phyloP scores from a whole-genome alignment of 2,888 invertebrate species.

The Leptinotarsa tumamoca region DNA sequence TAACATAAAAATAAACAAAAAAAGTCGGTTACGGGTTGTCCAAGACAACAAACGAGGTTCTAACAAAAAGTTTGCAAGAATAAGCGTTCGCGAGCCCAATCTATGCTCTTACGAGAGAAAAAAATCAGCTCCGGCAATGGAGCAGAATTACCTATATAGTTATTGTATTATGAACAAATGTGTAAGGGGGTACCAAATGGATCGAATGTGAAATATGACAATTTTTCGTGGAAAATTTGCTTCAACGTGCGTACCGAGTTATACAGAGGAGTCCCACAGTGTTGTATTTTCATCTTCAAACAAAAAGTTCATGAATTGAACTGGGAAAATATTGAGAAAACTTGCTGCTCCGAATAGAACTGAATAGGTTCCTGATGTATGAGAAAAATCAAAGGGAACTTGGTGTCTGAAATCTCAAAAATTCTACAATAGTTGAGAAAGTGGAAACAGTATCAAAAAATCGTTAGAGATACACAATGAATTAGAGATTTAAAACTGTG shows the following conservation, averaged over 20 bases:
- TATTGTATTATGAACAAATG: slow-evolving; percentile 55
- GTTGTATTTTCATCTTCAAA: no score
- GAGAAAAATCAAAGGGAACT: no score
- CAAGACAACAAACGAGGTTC: slow-evolving; percentile 30
- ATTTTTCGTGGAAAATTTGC: slow-evolving; percentile 21
- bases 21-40: slow-evolving; percentile 43
- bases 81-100: slow-evolving; percentile 52
- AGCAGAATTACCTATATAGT: slow-evolving; percentile 50
- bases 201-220: slow-evolving; percentile 25
- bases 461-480: no score
- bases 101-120: slow-evolving; percentile 52
- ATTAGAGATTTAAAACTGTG: no score
- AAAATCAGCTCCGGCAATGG: slow-evolving; percentile 51
- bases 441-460: no score
- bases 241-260: slow-evolving; percentile 7
- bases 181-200: slow-evolving; percentile 40
- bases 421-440: no score
- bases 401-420: no score
- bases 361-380: no score
- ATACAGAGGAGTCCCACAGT: background rate
- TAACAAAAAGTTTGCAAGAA: slow-evolving; percentile 28
- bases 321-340: no score
- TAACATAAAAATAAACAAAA: slow-evolving; percentile 32
- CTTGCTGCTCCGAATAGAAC: no score
- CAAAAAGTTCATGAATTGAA: no score